Conservation (phyloP, 2,113 vertebrate genomes). For the Mixornis gularis region DNA sequence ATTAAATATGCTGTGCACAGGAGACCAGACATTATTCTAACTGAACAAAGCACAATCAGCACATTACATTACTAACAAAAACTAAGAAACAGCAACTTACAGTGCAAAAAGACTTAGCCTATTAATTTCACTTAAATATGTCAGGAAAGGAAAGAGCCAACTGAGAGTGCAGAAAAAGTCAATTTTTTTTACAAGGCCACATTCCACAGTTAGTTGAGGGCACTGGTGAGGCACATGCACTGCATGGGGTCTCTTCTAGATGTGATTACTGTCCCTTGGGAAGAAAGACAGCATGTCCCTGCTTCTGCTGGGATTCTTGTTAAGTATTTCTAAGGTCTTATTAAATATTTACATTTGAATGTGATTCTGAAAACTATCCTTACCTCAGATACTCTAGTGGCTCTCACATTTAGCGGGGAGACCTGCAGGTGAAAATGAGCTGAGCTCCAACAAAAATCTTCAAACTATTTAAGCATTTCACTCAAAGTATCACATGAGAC, state of each 20-base stretch:
- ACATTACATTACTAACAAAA: not conserved
- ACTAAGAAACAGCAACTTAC: not conserved
- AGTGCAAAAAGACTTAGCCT: not conserved
- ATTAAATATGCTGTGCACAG: not conserved
- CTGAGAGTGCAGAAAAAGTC: not conserved
- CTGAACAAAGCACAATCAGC: not conserved
- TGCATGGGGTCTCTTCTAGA: not conserved
- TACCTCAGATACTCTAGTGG: not conserved
- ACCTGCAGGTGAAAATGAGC: not conserved
- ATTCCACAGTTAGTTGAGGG: not conserved
- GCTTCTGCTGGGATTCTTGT: not conserved
- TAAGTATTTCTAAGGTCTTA: not conserved
- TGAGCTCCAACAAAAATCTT: not conserved
- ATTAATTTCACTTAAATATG: not conserved
- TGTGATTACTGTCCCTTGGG: not conserved
- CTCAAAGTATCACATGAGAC: not conserved
- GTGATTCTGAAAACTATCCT: not conserved
- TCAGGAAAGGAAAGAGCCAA: not conserved
- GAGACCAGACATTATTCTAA: not conserved
- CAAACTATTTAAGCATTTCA: not conserved
- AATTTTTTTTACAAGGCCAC: not conserved
- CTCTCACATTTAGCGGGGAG: not conserved
- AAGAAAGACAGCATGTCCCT: not conserved
- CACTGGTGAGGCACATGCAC: not conserved
- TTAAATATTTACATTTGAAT: not conserved